Base-by-base conservation (phyloP, 2,797 vertebrate species). In the Danio kyathit region DNA sequence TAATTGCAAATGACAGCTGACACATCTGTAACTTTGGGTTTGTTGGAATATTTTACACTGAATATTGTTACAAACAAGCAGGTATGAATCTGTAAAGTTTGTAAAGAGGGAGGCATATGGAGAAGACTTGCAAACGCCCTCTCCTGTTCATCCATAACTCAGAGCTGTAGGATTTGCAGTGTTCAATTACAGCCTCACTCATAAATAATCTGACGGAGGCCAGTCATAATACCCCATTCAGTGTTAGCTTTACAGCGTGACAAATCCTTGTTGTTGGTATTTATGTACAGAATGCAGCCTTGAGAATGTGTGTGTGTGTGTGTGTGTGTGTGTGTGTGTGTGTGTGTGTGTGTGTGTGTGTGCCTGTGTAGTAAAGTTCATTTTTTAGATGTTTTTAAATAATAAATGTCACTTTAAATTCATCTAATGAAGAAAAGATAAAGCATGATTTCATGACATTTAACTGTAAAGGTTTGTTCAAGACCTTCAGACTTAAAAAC, bases 191-290 rank as follows among this genome's bases (percentile, higher is more conserved):
- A 80, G 56, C 12, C 64, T 51, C 21, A 46, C 74, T 86, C 87
- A 87, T 87, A 89, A 89, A 89, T 85, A 86, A 86, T 69, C 69
- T 64, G 71, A 74, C 65, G 14, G 82, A 69, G 69, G 81, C 67
- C 78, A 71, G 81, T 81, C 74, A 87, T 89, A 86, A 89, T 88
- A 81, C 74, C 74, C 76, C 77, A 74, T 76, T 87, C 85, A 85
- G 78, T 87, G 81, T 87, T 87, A 83, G 81, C 84, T 86, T 83
- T 88, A 87, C 71, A 38, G 78, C 82, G 84, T 91, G 92, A 90
- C 88, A 88, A 89, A 92, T 92, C 89, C 85, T 88, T 52, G 85
- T 87, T 90, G 88, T 89, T 88, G 84, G 84, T 91, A 84, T 92
- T 91, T 90, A 88, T 82, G 80, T 86, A 87, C 88, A 82, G 73